Base-by-base conservation (phyloP, 2,888 invertebrate genomes). In the Tetrapedia diversipes region DNA sequence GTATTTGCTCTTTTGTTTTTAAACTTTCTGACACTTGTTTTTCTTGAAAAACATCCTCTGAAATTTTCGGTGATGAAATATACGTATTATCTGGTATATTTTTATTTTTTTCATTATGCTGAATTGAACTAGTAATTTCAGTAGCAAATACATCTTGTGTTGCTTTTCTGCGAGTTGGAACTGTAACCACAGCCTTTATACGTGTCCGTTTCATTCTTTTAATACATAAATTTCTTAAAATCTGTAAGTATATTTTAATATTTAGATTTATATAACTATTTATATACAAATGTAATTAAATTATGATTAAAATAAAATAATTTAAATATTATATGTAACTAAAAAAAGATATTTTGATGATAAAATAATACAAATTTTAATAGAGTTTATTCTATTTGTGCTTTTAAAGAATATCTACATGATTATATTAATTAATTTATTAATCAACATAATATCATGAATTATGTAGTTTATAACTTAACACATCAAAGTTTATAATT, bases 171-270 rank as follows among this genome's bases (percentile, higher is more conserved):
- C 93, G 91, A 32, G 94, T 93, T 53, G 95, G 95, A 80, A 96
- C 93, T 78, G 95, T 94, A 53, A 95, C 95, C 84, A 95, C 93
- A 69, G 95, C 95, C 93, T 96, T 96, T 85, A 96, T 95, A 91
- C 96, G 93, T 60, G 95, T 94, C 87, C 96, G 68, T 8, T 79
- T 77, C 81, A 86, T 80, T 43, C 72, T 76, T 47, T 51, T 16
- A 19, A 19, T 51, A 6, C 57, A 43, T 37, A 53, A 63, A 6
- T n/a, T 27, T 24, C 24, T 56, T 49, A 32, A 39, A n/a, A 54
- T n/a, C 54, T 74, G 10, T 2, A 74, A 59, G 37, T 0, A 47
- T 45, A 19, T 39, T 47, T 37, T n/a, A 41, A 16, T 10, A 37
- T 10, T 24, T 32, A 34, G 37, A n/a, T 61, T 29, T 4, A 27